Percentiles rank a stretch among this genome's conserved stretches.
These are phyloP conservation scores for Hypanus sabinus DNA, from an alignment of 2,113 vertebrate species.

Conservation along the genomic window DNA sequence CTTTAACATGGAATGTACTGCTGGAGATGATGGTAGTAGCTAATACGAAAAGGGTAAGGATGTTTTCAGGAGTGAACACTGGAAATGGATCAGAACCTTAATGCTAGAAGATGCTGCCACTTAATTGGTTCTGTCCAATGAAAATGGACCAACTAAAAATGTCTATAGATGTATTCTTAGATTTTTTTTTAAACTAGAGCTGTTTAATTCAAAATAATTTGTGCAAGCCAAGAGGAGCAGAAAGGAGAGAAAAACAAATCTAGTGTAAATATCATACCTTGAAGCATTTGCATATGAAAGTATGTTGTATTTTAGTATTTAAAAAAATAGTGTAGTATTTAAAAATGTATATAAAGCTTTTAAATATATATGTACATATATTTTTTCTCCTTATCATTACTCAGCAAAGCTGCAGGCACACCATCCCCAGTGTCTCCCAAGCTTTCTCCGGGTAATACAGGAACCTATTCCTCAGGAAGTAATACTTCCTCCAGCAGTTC, in stretches of 20 bases:
- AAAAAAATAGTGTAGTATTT: background rate
- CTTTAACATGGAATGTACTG: too few relatives aligned
- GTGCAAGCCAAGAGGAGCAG: background rate
- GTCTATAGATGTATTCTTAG: background rate
- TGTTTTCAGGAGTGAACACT: background rate
- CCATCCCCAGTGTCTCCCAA: constrained; percentile 96
- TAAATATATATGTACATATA: too few relatives aligned
- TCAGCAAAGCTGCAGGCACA: constrained; percentile 87
- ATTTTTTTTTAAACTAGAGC: background rate
- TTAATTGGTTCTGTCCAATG: background rate
- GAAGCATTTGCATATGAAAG: background rate
- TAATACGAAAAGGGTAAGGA: too few relatives aligned
- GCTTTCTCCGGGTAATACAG: constrained; percentile 86
- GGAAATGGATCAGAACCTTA: background rate
- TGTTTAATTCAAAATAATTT: background rate
- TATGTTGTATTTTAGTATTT: background rate
- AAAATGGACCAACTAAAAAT: background rate
- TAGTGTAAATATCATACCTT: background rate
- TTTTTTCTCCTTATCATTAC: constrained; percentile 12
- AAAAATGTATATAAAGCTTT: background rate
- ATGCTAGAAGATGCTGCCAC: background rate
- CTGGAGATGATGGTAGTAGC: too few relatives aligned
- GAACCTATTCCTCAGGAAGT: constrained; percentile 76
- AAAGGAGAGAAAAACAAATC: background rate
- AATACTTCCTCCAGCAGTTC: constrained; percentile 75